Evolutionary conservation across 2,113 vertebrate species (phyloP).

Genomic region (Cephalophus harveyi): DNA sequence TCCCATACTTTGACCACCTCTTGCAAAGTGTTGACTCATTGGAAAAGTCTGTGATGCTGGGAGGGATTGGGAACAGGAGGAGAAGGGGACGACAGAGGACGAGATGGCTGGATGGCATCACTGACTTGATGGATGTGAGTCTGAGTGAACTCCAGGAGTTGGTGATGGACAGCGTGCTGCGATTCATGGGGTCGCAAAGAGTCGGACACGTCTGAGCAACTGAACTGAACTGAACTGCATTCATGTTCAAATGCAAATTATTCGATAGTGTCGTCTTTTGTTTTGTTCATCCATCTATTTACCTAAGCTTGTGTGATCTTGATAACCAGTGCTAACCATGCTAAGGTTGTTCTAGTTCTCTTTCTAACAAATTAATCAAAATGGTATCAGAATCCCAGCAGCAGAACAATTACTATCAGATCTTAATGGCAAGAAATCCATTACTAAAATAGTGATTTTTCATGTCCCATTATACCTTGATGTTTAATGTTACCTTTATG

Average conservation of each 20-base stretch:
- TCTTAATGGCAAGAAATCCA: background rate
- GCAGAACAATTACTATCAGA: background rate
- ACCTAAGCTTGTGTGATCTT: background rate
- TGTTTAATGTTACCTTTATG: background rate
- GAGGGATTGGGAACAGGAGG: no score
- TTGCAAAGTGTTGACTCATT: no score
- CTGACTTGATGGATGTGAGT: no score
- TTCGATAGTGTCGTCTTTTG: background rate
- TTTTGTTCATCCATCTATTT: background rate
- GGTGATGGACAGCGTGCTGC: no score
- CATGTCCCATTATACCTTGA: background rate
- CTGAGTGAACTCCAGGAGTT: no score
- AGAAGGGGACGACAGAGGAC: no score
- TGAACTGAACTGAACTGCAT: background rate
- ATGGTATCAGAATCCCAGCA: background rate
- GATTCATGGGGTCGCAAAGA: no score
- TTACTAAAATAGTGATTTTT: background rate
- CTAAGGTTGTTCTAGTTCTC: background rate
- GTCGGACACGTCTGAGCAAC: no score
- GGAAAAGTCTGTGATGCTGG: no score
- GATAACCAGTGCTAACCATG: background rate
- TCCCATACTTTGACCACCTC: no score
- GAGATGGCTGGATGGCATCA: no score
- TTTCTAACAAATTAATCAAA: background rate
- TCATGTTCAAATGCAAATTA: background rate